Evolutionary conservation across 1,140 invertebrate genomes (phyloP).

Genomic region (Apis florea): DNA sequence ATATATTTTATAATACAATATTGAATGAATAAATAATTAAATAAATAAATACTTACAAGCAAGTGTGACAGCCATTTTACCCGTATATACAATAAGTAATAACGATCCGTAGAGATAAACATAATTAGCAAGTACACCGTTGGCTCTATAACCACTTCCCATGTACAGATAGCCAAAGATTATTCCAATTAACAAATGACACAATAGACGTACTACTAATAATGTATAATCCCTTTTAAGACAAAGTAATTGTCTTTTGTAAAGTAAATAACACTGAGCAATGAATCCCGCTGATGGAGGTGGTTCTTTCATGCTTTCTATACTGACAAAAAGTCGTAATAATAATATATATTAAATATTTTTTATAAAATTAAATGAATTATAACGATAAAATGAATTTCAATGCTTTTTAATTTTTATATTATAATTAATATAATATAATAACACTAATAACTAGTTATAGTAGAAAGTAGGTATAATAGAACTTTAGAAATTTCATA

Average conservation of each 20-base stretch:
- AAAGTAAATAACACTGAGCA: constrained; percentile 77
- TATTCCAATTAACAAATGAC: constrained; percentile 91
- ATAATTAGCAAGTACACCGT: constrained; percentile 93
- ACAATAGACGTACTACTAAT: constrained; percentile 87
- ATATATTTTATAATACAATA: neutral
- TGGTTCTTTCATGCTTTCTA: constrained; percentile 50
- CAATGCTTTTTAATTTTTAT: neutral
- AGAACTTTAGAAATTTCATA: neutral
- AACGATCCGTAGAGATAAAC: constrained; percentile 95
- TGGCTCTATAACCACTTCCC: constrained; percentile 92
- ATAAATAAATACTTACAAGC: constrained; percentile 88
- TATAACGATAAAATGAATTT: neutral
- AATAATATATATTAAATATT: neutral
- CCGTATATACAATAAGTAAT: constrained; percentile 94
- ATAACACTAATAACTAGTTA: neutral
- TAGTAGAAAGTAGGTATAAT: neutral
- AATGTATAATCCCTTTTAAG: constrained; percentile 82
- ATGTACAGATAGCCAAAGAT: constrained; percentile 94
- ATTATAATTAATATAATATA: neutral
- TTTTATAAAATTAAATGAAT: neutral
- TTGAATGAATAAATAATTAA: neutral
- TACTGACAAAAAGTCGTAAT: neutral
- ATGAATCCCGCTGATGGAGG: constrained; percentile 74
- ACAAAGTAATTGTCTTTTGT: constrained; percentile 76
- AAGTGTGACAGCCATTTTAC: constrained; percentile 97